These are phyloP conservation scores for Cabera pusaria DNA, from an alignment of 2,888 invertebrate species.

Conservation along the genomic window DNA sequence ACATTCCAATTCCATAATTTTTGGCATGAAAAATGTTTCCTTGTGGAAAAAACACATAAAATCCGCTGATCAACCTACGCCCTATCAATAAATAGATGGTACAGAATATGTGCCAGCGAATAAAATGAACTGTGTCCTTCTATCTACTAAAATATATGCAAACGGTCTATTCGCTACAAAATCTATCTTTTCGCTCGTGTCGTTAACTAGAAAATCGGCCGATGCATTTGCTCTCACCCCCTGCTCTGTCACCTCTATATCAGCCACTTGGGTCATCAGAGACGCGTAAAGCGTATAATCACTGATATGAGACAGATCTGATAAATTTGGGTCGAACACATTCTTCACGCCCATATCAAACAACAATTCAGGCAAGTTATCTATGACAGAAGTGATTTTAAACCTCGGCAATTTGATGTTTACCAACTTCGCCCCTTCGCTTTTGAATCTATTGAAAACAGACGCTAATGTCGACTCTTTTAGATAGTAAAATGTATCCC, in stretches of 20 bases:
- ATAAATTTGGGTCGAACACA: constrained; percentile 53
- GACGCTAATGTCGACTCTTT: constrained; percentile 45
- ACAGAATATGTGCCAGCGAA: constrained; percentile 59
- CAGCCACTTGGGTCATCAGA: constrained; percentile 51
- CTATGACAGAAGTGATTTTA: constrained; percentile 45
- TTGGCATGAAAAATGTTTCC: constrained; percentile 4
- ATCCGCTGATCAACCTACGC: neutral
- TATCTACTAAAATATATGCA: constrained; percentile 57
- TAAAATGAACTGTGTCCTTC: constrained; percentile 52
- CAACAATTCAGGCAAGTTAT: constrained; percentile 56
- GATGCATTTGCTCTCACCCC: constrained; percentile 41
- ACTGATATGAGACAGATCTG: constrained; percentile 55
- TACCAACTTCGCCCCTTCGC: constrained; percentile 36
- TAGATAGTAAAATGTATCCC: constrained; percentile 53
- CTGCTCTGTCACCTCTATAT: constrained; percentile 55
- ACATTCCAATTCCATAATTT: neutral
- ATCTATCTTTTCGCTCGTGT: constrained; percentile 20
- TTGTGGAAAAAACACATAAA: no score
- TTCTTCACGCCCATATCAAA: constrained; percentile 61
- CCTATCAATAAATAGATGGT: constrained; percentile 43
- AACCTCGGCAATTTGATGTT: constrained; percentile 60
- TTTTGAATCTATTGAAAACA: constrained; percentile 49
- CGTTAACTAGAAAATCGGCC: constrained; percentile 36
- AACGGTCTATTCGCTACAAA: constrained; percentile 58
- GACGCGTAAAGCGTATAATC: constrained; percentile 51